phyloP scores from a whole-genome alignment of 2,888 invertebrate species.

The Conops quadrifasciatus region DNA sequence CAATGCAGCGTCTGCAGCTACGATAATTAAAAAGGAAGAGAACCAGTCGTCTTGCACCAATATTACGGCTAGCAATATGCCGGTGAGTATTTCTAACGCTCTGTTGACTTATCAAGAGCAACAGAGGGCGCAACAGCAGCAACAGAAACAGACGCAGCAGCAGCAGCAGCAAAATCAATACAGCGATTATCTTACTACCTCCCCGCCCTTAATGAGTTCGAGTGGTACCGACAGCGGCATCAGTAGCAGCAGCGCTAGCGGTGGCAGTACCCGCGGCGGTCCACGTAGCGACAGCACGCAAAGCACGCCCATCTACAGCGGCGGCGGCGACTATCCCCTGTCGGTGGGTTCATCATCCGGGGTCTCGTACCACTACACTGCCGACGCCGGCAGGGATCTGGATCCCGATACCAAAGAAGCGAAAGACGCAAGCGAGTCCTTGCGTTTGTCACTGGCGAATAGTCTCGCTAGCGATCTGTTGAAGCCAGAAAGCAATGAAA shows the following conservation, averaged over 20 bases:
- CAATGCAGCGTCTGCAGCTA: neutral
- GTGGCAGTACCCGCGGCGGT: constrained; percentile 34
- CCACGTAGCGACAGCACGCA: constrained; percentile 52
- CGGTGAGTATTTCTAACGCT: neutral
- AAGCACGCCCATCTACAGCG: constrained; percentile 56
- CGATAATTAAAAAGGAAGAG: neutral
- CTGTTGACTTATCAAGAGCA: neutral
- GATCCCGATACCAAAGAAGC: constrained; percentile 44
- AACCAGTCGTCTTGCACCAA: constrained; percentile 10
- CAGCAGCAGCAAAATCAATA: constrained; percentile 29
- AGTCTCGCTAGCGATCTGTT: neutral
- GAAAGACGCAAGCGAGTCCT: constrained; percentile 19
- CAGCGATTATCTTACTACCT: constrained; percentile 48
- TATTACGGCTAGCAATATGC: constrained; percentile 1
- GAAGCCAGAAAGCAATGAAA: neutral
- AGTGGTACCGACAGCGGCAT: constrained; percentile 58
- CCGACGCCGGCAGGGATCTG: constrained; percentile 49
- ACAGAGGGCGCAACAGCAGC: constrained; percentile 26
- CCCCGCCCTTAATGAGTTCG: constrained; percentile 56
- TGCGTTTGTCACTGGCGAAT: neutral
- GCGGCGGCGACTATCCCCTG: constrained; percentile 54
- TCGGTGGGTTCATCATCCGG: constrained; percentile 56
- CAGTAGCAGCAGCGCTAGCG: constrained; percentile 51
- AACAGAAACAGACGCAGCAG: constrained; percentile 20
- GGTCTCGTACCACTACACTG: constrained; percentile 50